phyloP scores from a whole-genome alignment of 2,797 vertebrate species.

The Harpagifer antarcticus region DNA sequence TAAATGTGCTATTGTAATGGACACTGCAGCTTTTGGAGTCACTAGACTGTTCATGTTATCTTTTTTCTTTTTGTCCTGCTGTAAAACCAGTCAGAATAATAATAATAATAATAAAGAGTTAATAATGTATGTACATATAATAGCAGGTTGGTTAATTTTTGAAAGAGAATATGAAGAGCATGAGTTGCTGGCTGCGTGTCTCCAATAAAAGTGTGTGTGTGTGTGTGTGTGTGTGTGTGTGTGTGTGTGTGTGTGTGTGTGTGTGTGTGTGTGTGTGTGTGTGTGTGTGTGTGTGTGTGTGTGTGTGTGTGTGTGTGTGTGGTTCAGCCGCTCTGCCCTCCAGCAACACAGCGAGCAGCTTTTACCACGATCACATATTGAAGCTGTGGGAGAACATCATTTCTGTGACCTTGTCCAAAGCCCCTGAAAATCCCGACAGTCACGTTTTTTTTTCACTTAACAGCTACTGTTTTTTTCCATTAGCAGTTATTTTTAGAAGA shows the following conservation, averaged over 20 bases:
- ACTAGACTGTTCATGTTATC: no score
- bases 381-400: slow-evolving; percentile 45
- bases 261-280: neutral
- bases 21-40: no score
- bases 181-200: no score
- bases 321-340: slow-evolving; percentile 33
- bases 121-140: neutral
- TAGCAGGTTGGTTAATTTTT: neutral
- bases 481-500: slow-evolving; percentile 4
- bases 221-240: no score
- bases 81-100: neutral
- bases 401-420: slow-evolving; percentile 52
- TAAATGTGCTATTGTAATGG: no score
- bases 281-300: slow-evolving; percentile 8
- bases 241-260: no score
- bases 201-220: no score
- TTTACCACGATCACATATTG: slow-evolving; percentile 36
- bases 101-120: neutral
- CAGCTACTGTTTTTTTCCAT: slow-evolving; percentile 30
- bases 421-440: slow-evolving; percentile 49
- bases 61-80: no score
- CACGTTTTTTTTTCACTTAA: slow-evolving; percentile 33
- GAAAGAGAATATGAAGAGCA: neutral
- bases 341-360: slow-evolving; percentile 41
- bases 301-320: slow-evolving; percentile 1